A percentile compares a stretch with the other conserved stretches of the same genome.
phyloP scores from a whole-genome alignment of 2,113 vertebrate genomes.

The Ptilorrhoa leucosticta region DNA sequence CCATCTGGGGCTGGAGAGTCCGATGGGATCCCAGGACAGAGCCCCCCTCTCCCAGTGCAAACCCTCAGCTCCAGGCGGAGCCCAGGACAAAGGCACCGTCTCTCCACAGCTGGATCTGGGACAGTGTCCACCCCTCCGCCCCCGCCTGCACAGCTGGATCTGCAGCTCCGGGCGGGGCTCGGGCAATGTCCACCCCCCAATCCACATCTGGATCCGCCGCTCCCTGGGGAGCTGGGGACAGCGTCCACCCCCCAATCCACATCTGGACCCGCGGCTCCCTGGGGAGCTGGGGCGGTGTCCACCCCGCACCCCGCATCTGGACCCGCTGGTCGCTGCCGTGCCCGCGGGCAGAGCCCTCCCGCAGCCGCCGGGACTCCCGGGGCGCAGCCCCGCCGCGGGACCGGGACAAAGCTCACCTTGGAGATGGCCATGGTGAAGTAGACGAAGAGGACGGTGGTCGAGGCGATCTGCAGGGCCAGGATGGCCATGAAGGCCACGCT shows the following conservation, averaged over 20 bases:
- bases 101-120: not conserved
- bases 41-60: fast-evolving
- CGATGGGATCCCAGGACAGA: not conserved
- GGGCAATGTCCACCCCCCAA: not conserved
- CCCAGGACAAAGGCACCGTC: not conserved
- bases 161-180: not conserved
- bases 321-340: not conserved
- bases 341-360: not conserved
- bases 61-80: not conserved
- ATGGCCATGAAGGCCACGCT: conserved; percentile 26
- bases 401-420: conserved; percentile 20
- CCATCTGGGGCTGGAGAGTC: not conserved
- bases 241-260: not conserved
- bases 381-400: not conserved
- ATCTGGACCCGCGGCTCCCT: not conserved
- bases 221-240: not conserved
- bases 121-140: not conserved
- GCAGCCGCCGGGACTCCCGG: not conserved
- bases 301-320: not conserved
- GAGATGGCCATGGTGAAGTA: conserved; percentile 53
- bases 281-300: not conserved
- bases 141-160: not conserved
- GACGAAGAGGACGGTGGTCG: conserved; percentile 46
- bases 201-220: not conserved
- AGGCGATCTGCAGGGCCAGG: conserved; percentile 34